phyloP scores from a whole-genome alignment of 2,888 invertebrate species.

The Laothoe populi region DNA sequence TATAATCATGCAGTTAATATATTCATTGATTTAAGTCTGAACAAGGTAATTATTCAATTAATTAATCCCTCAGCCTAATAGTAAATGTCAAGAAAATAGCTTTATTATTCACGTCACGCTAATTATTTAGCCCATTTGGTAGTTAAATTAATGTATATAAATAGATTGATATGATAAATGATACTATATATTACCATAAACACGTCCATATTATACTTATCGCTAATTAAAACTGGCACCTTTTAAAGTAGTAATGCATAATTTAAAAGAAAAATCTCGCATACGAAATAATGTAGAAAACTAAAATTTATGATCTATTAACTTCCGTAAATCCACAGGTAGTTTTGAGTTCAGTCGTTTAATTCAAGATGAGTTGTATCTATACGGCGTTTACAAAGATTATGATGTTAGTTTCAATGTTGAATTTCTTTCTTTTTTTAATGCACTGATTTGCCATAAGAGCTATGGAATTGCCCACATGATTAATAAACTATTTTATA shows the following conservation, averaged over 20 bases:
- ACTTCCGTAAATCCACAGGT: slow-evolving; percentile 6
- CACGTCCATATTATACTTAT: neutral
- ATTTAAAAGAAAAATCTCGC: neutral
- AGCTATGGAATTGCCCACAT: too few species aligned
- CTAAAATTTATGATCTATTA: slow-evolving; percentile 13
- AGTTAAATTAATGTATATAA: neutral
- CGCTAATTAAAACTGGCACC: neutral
- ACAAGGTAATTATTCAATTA: too few species aligned
- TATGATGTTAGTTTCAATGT: neutral
- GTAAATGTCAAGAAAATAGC: too few species aligned
- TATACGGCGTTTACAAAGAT: slow-evolving; percentile 23
- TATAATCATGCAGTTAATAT: too few species aligned
- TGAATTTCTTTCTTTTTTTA: too few species aligned
- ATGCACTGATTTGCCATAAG: too few species aligned
- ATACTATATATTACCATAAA: neutral
- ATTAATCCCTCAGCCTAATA: too few species aligned
- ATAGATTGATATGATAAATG: neutral
- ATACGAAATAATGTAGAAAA: neutral
- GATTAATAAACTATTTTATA: too few species aligned
- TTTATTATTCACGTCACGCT: neutral
- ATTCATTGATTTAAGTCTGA: too few species aligned
- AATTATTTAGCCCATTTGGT: neutral
- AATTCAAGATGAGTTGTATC: slow-evolving; percentile 10
- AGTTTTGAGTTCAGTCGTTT: slow-evolving; percentile 9
- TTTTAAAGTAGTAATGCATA: neutral